Evolutionary conservation across 2,888 invertebrate genomes (phyloP).

Genomic region (Rhagonycha fulva): DNA sequence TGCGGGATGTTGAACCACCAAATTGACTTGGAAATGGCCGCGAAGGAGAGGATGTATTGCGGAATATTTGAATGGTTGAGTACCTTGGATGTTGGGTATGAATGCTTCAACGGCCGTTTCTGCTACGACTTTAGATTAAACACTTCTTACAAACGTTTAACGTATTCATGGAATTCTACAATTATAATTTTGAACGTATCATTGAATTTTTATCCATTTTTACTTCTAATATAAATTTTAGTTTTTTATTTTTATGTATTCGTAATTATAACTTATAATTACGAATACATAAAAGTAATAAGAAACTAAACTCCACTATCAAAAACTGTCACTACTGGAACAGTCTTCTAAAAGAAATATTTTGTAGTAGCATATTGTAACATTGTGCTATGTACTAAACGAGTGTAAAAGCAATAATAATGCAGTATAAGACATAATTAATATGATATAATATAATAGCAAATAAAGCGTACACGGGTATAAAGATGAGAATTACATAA

Average conservation of each 20-base stretch:
- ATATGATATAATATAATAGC: too few species aligned
- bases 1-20: slow-evolving; percentile 54
- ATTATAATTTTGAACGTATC: slow-evolving; percentile 27
- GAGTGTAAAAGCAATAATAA: too few species aligned
- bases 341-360: background rate
- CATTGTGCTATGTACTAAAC: too few species aligned
- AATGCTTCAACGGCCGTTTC: slow-evolving; percentile 36
- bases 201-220: slow-evolving; percentile 17
- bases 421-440: too few species aligned
- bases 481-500: too few species aligned
- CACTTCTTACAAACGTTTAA: slow-evolving; percentile 32
- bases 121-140: slow-evolving; percentile 36
- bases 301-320: background rate
- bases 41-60: slow-evolving; percentile 52
- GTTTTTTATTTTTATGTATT: background rate
- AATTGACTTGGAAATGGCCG: slow-evolving; percentile 58
- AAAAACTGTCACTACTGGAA: background rate
- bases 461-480: too few species aligned
- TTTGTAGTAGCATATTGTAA: background rate
- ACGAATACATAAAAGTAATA: background rate
- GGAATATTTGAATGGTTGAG: slow-evolving; percentile 53
- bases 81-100: slow-evolving; percentile 45
- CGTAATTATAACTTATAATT: background rate
- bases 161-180: slow-evolving; percentile 31
- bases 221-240: background rate